phyloP scores from a whole-genome alignment of 2,888 invertebrate genomes.

The Ormyrus pomaceus region DNA sequence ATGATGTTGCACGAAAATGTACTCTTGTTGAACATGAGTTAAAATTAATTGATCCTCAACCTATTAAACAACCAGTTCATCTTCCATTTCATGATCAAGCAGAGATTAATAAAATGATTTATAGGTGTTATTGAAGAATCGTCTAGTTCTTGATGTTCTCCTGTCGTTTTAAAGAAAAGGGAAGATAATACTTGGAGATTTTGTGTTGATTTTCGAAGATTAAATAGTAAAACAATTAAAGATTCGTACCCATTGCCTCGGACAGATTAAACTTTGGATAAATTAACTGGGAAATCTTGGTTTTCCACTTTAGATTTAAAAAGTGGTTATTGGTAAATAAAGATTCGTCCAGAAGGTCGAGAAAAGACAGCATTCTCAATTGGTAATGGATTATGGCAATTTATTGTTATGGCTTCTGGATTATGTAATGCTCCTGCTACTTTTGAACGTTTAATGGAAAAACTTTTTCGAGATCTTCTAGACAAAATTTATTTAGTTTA shows the following conservation, averaged over 20 bases:
- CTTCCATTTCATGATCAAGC: no score
- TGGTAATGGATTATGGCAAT: not conserved
- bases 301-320: not conserved
- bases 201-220: not conserved
- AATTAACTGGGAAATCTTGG: not conserved
- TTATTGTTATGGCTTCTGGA: no score
- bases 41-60: no score
- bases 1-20: no score
- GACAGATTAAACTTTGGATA: not conserved
- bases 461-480: not conserved
- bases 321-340: not conserved
- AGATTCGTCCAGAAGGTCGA: not conserved
- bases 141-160: conserved; percentile 27
- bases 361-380: not conserved
- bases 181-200: conserved; percentile 3
- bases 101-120: not conserved
- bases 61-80: no score
- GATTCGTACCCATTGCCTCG: not conserved
- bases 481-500: not conserved
- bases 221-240: not conserved
- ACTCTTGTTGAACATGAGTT: no score
- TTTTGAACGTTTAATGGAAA: no score
- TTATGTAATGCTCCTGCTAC: no score
- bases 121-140: conserved; percentile 18
- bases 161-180: conserved; percentile 1